phyloP scores from a whole-genome alignment of 2,797 vertebrate species.

The Thunnus albacares region DNA sequence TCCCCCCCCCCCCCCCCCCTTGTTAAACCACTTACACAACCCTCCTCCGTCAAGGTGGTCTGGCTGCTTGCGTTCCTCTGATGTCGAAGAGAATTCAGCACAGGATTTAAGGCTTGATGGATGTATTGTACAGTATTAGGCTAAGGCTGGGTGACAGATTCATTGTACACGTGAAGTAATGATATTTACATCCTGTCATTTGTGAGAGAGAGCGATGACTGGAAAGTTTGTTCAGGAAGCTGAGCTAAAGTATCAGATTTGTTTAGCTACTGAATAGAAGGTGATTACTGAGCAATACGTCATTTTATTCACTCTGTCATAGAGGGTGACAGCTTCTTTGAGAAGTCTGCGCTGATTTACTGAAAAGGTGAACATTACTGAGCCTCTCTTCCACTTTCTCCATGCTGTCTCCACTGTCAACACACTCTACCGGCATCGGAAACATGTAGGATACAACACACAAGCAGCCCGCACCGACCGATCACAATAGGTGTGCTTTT shows the following conservation, averaged over 20 bases:
- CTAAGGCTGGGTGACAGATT: too few species aligned
- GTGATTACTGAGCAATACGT: background rate
- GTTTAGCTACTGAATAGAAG: background rate
- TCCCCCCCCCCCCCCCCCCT: background rate
- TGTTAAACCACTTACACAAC: background rate
- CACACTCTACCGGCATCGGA: background rate
- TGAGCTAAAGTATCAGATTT: background rate
- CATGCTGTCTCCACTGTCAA: background rate
- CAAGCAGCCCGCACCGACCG: background rate
- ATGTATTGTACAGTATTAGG: background rate
- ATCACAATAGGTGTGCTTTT: background rate
- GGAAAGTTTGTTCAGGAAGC: background rate
- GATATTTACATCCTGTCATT: conserved; percentile 12
- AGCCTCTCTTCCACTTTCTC: background rate
- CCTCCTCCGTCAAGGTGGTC: background rate
- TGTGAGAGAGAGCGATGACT: background rate
- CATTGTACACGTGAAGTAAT: background rate
- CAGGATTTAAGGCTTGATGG: too few species aligned
- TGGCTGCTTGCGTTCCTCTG: background rate
- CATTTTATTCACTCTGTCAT: background rate
- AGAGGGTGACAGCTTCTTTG: background rate
- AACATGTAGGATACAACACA: background rate
- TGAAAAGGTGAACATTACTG: too few species aligned
- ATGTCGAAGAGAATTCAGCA: background rate
- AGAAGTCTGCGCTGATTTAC: too few species aligned